A percentile compares a stretch with the other conserved stretches of the same genome.
Evolutionary conservation across 2,888 invertebrate species (phyloP).

Genomic region (Oscheius sp.): DNA sequence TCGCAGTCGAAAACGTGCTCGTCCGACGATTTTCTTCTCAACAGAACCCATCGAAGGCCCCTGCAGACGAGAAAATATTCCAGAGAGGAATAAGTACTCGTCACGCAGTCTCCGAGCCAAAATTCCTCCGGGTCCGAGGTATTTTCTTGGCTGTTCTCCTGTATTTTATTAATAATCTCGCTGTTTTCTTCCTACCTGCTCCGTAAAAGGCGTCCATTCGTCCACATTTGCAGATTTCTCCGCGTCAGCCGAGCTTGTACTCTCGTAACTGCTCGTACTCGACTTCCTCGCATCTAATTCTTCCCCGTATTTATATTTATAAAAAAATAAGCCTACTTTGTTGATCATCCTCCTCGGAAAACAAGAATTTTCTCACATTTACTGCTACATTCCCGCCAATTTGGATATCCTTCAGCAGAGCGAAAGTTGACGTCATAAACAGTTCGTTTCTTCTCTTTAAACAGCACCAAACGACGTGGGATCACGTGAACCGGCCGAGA

Average conservation of each 20-base stretch:
- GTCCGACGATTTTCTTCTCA: slow-evolving; percentile 25
- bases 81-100: slow-evolving; percentile 21
- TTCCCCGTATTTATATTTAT: background rate
- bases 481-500: too few relatives aligned
- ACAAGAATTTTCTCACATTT: slow-evolving; percentile 1
- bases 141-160: background rate
- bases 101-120: slow-evolving; percentile 20
- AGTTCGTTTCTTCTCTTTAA: background rate
- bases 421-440: slow-evolving; percentile 18
- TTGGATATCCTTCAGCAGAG: background rate
- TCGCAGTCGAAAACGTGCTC: slow-evolving; percentile 3
- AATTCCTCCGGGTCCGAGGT: background rate
- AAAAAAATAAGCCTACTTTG: background rate
- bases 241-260: slow-evolving; percentile 31
- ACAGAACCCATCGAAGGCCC: slow-evolving; percentile 16
- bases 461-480: too few relatives aligned
- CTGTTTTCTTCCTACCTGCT: background rate
- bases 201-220: slow-evolving; percentile 28
- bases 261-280: slow-evolving; percentile 21
- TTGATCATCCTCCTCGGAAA: background rate
- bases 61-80: slow-evolving; percentile 25
- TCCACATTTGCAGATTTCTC: slow-evolving; percentile 34
- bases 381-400: background rate
- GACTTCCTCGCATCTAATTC: background rate
- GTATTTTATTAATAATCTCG: background rate